Percentiles rank a stretch among this genome's conserved stretches.
phyloP scores from a whole-genome alignment of 2,888 invertebrate genomes.

The Erebia ligea region DNA sequence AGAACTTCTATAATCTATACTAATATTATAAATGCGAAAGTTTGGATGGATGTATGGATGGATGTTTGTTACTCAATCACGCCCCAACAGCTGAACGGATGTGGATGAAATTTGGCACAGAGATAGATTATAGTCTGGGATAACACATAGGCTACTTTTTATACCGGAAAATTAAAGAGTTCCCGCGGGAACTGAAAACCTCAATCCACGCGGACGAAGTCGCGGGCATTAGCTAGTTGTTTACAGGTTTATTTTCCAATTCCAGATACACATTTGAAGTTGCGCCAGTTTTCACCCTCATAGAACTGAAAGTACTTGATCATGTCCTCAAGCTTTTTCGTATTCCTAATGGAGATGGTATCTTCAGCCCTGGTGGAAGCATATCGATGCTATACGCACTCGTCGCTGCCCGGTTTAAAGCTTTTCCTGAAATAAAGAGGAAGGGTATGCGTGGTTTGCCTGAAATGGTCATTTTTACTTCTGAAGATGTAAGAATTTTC shows the following conservation, averaged over 20 bases:
- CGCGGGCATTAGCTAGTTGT: too few species aligned
- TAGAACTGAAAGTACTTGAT: constrained; percentile 86
- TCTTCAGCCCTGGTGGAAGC: constrained; percentile 91
- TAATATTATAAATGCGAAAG: too few species aligned
- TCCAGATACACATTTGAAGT: constrained; percentile 91
- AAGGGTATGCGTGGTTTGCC: constrained; percentile 85
- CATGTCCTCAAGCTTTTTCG: constrained; percentile 85
- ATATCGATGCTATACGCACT: constrained; percentile 91
- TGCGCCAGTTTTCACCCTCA: constrained; percentile 89
- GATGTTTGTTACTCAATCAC: too few species aligned
- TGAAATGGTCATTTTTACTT: constrained; percentile 88
- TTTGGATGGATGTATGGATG: too few species aligned
- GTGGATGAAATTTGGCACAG: too few species aligned
- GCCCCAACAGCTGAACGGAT: too few species aligned
- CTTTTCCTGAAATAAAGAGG: constrained; percentile 87
- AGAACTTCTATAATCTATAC: not conserved
- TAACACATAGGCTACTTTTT: too few species aligned
- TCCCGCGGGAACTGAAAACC: too few species aligned
- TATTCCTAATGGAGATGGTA: constrained; percentile 88
- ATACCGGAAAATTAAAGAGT: too few species aligned
- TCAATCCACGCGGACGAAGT: too few species aligned
- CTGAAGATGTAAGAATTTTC: constrained; percentile 85
- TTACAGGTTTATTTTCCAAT: constrained; percentile 27
- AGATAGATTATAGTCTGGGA: too few species aligned
- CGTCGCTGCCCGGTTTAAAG: constrained; percentile 87